Evolutionary conservation across 2,113 vertebrate species (phyloP).

Genomic region (Centropus unirufus): DNA sequence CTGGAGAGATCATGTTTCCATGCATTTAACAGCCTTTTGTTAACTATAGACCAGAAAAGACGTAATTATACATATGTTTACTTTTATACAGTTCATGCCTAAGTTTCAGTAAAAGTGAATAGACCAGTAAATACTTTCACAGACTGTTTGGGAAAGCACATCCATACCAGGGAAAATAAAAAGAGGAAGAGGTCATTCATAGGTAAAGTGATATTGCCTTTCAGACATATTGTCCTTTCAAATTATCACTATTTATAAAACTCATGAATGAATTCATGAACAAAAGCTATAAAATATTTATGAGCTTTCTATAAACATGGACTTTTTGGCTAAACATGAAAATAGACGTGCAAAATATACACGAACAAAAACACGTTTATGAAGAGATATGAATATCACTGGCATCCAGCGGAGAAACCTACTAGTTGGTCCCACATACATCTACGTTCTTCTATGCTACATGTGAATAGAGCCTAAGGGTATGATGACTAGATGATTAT

Average conservation of each 20-base stretch:
- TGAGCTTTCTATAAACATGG: background rate
- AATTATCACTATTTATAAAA: constrained; percentile 62
- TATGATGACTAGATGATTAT: background rate
- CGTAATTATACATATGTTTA: background rate
- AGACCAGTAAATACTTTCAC: constrained; percentile 9
- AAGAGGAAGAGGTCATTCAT: constrained; percentile 20
- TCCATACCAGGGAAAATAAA: background rate
- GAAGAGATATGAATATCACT: background rate
- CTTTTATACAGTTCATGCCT: background rate
- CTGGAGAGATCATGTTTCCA: background rate
- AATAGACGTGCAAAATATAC: background rate
- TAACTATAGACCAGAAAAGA: background rate
- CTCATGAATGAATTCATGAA: constrained; percentile 49
- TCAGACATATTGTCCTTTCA: constrained; percentile 48
- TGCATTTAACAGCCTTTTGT: background rate
- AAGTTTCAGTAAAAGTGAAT: background rate
- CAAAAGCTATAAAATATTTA: constrained; percentile 38
- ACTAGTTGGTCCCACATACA: background rate
- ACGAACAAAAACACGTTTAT: background rate
- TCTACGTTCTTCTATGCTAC: background rate
- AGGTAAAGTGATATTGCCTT: constrained; percentile 36
- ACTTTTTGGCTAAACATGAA: constrained; percentile 21
- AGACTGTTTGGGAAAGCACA: background rate
- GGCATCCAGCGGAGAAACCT: background rate
- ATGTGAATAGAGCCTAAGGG: background rate